phyloP scores from a whole-genome alignment of 2,888 invertebrate species.

The Hypena proboscidalis region DNA sequence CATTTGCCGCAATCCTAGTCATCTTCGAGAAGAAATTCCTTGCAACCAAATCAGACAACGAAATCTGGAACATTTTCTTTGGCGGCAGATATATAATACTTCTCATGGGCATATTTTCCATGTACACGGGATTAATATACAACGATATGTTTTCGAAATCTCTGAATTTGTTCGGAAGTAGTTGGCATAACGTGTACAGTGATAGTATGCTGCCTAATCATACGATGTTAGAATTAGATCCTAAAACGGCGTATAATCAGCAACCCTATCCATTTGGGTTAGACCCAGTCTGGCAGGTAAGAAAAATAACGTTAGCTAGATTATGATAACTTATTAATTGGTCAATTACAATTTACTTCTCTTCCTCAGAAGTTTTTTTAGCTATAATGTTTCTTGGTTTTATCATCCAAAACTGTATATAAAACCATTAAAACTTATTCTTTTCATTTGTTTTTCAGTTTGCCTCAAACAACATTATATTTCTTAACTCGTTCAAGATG shows the following conservation, averaged over 20 bases:
- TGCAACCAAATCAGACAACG: conserved; percentile 87
- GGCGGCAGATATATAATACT: conserved; percentile 98
- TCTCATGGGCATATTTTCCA: conserved; percentile 98
- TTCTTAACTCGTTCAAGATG: conserved; percentile 91
- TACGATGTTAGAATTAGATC: conserved; percentile 73
- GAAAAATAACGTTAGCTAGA: too few relatives aligned
- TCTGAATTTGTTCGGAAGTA: conserved; percentile 95
- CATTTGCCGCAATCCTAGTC: conserved; percentile 92
- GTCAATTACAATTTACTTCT: too few relatives aligned
- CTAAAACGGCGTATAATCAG: conserved; percentile 68
- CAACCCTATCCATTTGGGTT: conserved; percentile 89
- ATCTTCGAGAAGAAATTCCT: conserved; percentile 93
- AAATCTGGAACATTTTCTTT: conserved; percentile 99
- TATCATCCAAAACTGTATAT: too few relatives aligned
- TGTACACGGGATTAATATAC: conserved; percentile 99
- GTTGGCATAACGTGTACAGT: conserved; percentile 83
- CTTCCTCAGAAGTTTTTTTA: too few relatives aligned
- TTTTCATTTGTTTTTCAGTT: conserved; percentile 61
- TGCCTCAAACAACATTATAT: conserved; percentile 88
- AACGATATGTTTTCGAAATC: conserved; percentile 99
- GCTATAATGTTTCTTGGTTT: too few relatives aligned
- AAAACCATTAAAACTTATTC: background rate
- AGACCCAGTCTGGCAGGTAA: conserved; percentile 90
- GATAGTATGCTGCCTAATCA: conserved; percentile 57
- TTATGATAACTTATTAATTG: too few relatives aligned